Percentiles rank a stretch among this genome's conserved stretches.
These are phyloP conservation scores for Andrena praecox DNA, from an alignment of 2,888 invertebrate genomes.

Conservation along the genomic window DNA sequence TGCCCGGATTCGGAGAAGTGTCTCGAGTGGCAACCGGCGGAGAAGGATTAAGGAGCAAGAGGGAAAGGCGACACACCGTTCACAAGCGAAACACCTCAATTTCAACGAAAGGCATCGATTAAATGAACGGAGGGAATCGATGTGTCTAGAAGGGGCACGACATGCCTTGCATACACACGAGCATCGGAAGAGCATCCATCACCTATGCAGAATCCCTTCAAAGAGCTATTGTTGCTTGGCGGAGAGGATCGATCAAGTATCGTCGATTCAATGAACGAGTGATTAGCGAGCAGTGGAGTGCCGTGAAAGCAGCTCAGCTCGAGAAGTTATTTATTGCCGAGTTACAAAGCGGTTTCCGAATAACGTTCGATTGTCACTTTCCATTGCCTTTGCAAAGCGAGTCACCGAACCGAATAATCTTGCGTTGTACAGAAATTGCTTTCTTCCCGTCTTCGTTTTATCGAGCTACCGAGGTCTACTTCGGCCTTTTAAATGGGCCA, in stretches of 20 bases:
- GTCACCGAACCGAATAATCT: background rate
- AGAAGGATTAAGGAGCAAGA: background rate
- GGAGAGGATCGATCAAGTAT: slow-evolving; percentile 47
- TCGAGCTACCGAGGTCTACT: no score
- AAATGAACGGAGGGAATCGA: slow-evolving; percentile 32
- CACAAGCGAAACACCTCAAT: slow-evolving; percentile 1
- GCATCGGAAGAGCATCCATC: slow-evolving; percentile 47
- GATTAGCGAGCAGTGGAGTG: slow-evolving; percentile 35
- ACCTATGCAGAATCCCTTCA: slow-evolving; percentile 36
- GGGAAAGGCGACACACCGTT: background rate
- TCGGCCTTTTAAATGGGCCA: no score
- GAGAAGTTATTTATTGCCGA: slow-evolving; percentile 25
- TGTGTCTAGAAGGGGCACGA: slow-evolving; percentile 13
- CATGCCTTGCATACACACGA: slow-evolving; percentile 24
- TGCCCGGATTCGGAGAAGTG: slow-evolving; percentile 13
- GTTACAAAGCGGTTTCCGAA: background rate
- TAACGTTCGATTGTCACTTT: slow-evolving; percentile 8
- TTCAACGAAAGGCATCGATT: slow-evolving; percentile 12
- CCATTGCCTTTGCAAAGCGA: no score
- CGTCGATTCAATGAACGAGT: slow-evolving; percentile 44
- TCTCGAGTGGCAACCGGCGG: background rate
- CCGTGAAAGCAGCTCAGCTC: slow-evolving; percentile 2
- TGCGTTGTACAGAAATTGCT: background rate
- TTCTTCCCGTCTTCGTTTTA: background rate
- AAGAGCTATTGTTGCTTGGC: slow-evolving; percentile 46